phyloP scores from a whole-genome alignment of 2,888 invertebrate genomes.

The Drosophila subquinaria region DNA sequence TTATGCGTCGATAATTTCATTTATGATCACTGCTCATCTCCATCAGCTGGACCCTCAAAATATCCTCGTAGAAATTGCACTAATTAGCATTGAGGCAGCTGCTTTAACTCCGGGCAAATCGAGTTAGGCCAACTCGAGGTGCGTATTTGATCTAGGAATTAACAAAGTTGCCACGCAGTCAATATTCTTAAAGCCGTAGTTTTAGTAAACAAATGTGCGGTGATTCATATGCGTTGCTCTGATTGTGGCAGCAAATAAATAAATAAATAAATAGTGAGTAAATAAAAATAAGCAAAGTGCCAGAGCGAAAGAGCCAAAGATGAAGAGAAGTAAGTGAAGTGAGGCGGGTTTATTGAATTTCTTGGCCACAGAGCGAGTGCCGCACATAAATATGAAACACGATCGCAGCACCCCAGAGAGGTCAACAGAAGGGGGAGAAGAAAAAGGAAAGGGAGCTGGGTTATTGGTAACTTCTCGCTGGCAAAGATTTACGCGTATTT shows the following conservation, averaged over 20 bases:
- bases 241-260: constrained; percentile 51
- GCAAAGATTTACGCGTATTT: constrained; percentile 78
- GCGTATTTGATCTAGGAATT: constrained; percentile 6
- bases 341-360: constrained; percentile 65
- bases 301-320: constrained; percentile 33
- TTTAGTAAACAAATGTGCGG: constrained; percentile 39
- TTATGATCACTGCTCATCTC: constrained; percentile 57
- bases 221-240: constrained; percentile 30
- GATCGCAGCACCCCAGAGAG: constrained; percentile 45
- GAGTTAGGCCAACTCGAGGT: constrained; percentile 33
- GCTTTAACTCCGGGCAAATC: constrained; percentile 27
- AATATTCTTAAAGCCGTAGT: constrained; percentile 10
- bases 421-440: constrained; percentile 35
- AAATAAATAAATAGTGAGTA: constrained; percentile 60
- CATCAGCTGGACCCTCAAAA: neutral
- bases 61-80: constrained; percentile 25
- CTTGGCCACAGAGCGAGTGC: constrained; percentile 9
- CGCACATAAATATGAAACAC: constrained; percentile 71
- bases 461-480: constrained; percentile 34
- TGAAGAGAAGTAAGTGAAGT: constrained; percentile 45
- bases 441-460: neutral
- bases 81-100: constrained; percentile 41
- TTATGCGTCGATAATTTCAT: constrained; percentile 61
- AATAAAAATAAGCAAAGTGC: constrained; percentile 68
- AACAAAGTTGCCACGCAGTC: neutral